These are phyloP conservation scores for Herpetotheres cachinnans DNA, from an alignment of 2,113 vertebrate species.

Conservation along the genomic window DNA sequence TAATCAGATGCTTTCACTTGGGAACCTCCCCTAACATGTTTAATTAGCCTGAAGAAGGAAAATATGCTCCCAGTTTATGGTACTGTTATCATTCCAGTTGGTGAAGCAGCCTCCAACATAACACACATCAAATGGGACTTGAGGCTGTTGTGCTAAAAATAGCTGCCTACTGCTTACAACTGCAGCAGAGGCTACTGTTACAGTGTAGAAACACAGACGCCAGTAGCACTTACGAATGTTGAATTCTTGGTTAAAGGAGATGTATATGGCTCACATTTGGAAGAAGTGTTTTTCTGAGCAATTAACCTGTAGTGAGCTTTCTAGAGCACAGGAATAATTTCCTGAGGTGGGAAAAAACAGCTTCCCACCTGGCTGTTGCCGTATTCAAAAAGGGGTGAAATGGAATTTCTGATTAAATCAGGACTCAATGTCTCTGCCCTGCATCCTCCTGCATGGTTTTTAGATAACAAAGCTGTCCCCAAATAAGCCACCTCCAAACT, in stretches of 20 bases:
- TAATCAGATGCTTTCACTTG: not conserved
- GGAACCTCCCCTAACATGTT: not conserved
- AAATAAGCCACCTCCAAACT: not conserved
- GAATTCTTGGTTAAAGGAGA: not conserved
- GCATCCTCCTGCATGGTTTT: not conserved
- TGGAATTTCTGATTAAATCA: not conserved
- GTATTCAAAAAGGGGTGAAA: not conserved
- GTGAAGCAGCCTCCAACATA: not conserved
- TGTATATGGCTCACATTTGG: rapidly evolving
- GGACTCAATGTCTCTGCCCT: not conserved
- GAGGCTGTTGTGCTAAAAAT: not conserved
- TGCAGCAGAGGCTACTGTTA: not conserved
- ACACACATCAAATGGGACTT: not conserved
- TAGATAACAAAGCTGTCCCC: not conserved
- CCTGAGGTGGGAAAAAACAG: not conserved
- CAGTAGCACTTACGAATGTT: rapidly evolving
- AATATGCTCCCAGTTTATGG: not conserved
- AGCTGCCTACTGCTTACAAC: not conserved
- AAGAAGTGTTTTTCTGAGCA: not conserved
- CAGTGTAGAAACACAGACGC: not conserved
- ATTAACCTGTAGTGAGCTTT: not conserved
- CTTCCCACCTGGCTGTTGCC: not conserved
- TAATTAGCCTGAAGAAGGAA: not conserved
- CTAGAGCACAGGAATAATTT: not conserved
- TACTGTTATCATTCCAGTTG: rapidly evolving